These are phyloP conservation scores for Philhelius pedissequus DNA, from an alignment of 2,888 invertebrate species.

Conservation along the genomic window DNA sequence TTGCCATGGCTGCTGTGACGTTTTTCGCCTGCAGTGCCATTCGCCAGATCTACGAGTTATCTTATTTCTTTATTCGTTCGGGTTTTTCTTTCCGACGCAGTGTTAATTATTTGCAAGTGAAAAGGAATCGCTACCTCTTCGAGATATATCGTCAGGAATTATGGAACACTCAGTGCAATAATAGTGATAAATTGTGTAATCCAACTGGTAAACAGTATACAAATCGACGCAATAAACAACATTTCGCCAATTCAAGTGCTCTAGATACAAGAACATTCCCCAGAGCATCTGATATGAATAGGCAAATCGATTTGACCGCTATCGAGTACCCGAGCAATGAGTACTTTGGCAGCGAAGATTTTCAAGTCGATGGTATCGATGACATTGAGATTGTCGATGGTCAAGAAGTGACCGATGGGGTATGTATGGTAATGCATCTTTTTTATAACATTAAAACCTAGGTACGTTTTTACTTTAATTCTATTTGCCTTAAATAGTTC, in stretches of 20 bases:
- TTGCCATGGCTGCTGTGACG: conserved; percentile 77
- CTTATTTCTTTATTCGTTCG: conserved; percentile 74
- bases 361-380: conserved; percentile 60
- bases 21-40: conserved; percentile 73
- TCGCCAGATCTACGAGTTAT: conserved; percentile 74
- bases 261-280: background rate
- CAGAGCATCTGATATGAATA: conserved; percentile 55
- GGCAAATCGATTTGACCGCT: conserved; percentile 75
- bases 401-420: conserved; percentile 74
- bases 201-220: background rate
- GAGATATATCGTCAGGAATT: conserved; percentile 73
- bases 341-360: conserved; percentile 3
- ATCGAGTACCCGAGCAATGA: conserved; percentile 73
- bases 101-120: conserved; percentile 72
- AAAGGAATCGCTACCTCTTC: conserved; percentile 73
- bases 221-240: conserved; percentile 27
- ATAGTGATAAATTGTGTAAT: conserved; percentile 26
- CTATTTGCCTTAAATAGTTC: no score
- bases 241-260: conserved; percentile 15
- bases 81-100: conserved; percentile 73
- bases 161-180: conserved; percentile 67
- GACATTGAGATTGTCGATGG: conserved; percentile 76
- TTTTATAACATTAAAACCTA: background rate
- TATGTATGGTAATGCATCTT: conserved; percentile 28
- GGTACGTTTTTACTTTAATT: no score